A percentile compares a stretch with the other conserved stretches of the same genome.
Conservation (phyloP, 2,797 vertebrate species). For the Halcyon badia region DNA sequence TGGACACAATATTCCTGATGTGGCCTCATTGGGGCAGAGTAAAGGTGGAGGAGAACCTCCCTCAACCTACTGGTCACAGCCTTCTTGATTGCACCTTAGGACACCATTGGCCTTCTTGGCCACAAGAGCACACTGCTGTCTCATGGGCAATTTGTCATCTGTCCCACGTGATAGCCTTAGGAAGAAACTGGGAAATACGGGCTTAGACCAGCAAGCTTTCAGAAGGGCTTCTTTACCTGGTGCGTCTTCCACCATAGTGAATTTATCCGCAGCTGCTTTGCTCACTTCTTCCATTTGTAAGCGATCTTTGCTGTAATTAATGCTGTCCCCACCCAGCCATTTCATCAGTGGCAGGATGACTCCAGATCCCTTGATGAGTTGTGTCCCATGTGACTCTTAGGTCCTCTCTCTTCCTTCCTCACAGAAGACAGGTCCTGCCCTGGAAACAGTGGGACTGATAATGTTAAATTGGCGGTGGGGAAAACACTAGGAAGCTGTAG, state of each 20-base stretch:
- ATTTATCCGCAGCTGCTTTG: neutral
- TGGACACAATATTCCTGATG: neutral
- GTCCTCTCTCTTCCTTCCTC: neutral
- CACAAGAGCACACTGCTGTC: neutral
- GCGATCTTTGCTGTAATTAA: neutral
- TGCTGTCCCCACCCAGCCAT: neutral
- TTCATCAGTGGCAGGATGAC: neutral
- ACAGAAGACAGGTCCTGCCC: neutral
- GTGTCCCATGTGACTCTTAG: neutral
- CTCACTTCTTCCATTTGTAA: neutral
- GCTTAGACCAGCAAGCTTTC: neutral
- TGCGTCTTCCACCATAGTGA: neutral
- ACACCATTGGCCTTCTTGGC: neutral
- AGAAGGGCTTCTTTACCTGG: neutral
- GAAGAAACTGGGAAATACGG: neutral
- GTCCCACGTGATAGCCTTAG: neutral
- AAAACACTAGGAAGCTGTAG: neutral
- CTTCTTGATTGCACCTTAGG: neutral
- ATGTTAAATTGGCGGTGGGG: accelerated
- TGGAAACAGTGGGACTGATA: neutral
- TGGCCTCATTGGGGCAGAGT: neutral
- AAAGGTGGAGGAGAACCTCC: neutral
- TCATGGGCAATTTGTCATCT: neutral
- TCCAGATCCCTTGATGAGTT: neutral
- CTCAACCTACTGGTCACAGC: neutral